Evolutionary conservation across 2,888 invertebrate genomes (phyloP).

Genomic region (Liodrosophila aerea): DNA sequence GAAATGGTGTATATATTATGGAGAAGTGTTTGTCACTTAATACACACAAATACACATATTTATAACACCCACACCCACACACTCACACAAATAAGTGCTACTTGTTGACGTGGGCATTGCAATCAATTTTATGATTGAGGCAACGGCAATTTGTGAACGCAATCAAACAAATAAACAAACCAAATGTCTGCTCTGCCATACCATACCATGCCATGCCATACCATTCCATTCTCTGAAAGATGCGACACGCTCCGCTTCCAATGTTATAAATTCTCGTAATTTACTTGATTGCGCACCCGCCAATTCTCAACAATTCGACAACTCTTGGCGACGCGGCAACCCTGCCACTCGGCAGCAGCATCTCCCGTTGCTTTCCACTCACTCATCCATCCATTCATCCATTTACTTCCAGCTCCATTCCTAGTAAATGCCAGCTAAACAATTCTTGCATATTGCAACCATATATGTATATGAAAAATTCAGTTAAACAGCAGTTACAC

Average conservation of each 20-base stretch:
- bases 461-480: too few relatives aligned
- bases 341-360: not conserved
- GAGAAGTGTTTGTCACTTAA: too few relatives aligned
- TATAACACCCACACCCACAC: constrained; percentile 1
- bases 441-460: too few relatives aligned
- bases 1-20: too few relatives aligned
- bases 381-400: too few relatives aligned
- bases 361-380: too few relatives aligned
- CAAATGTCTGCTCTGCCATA: constrained; percentile 14
- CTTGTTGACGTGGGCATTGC: constrained; percentile 47
- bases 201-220: not conserved
- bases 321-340: not conserved
- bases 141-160: constrained; percentile 54
- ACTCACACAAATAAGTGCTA: constrained; percentile 27
- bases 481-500: too few relatives aligned
- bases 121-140: constrained; percentile 61
- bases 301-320: constrained; percentile 19
- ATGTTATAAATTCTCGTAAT: constrained; percentile 62
- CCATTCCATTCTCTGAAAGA: not conserved
- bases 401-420: too few relatives aligned
- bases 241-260: constrained; percentile 39
- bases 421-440: too few relatives aligned
- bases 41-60: not conserved
- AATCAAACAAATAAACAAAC: constrained; percentile 49
- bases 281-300: constrained; percentile 52